Evolutionary conservation across 2,888 invertebrate genomes (phyloP).

Genomic region (Acanthacorydalis orientalis): DNA sequence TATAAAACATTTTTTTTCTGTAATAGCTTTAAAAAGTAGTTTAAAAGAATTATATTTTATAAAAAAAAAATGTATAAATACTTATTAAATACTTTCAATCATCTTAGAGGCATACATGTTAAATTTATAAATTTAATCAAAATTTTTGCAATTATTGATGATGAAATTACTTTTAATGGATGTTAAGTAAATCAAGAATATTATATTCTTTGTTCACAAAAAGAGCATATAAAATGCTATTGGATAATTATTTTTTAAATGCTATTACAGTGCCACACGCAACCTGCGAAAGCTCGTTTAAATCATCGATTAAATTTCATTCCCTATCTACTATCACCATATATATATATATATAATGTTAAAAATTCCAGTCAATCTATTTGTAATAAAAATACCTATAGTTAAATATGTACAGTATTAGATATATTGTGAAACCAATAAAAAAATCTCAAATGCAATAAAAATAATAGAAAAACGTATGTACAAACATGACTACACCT

Average conservation of each 20-base stretch:
- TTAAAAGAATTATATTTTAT: neutral
- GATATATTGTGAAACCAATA: neutral
- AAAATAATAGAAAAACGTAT: neutral
- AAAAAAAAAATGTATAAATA: neutral
- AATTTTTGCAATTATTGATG: neutral
- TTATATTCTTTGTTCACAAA: too few relatives aligned
- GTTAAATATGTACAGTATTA: neutral
- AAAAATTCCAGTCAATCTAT: constrained; percentile 5
- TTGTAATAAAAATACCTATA: neutral
- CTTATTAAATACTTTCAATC: neutral
- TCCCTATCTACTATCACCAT: constrained; percentile 6
- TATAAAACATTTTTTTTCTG: neutral
- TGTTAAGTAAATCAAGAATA: too few relatives aligned
- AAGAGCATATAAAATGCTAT: too few relatives aligned
- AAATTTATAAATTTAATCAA: neutral
- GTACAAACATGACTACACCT: neutral
- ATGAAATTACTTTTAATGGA: too few relatives aligned
- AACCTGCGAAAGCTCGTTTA: constrained; percentile 1
- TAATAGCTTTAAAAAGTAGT: neutral
- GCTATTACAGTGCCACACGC: neutral
- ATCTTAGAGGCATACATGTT: neutral
- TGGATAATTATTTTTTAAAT: too few relatives aligned
- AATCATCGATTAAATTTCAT: constrained; percentile 2
- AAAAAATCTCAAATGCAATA: neutral
- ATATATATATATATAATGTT: constrained; percentile 4